Percentiles rank a stretch among this genome's conserved stretches.
Conservation (phyloP, 2,113 vertebrate species). For the Proterorhinus semilunaris region DNA sequence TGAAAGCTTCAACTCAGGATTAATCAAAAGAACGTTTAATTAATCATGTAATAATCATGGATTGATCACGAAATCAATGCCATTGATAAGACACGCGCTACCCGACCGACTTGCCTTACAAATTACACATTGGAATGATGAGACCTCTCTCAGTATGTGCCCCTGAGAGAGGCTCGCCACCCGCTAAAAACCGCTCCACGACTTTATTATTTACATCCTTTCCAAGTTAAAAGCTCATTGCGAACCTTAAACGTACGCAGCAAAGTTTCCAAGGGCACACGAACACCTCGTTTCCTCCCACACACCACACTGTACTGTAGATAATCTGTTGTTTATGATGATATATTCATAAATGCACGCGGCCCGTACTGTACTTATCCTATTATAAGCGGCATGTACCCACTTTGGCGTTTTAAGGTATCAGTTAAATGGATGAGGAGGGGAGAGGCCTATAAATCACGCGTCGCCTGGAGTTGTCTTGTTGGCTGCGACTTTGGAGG, state of each 20-base stretch:
- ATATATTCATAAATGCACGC: conserved; percentile 11
- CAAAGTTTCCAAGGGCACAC: not conserved
- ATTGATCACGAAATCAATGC: no score
- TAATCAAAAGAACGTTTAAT: no score
- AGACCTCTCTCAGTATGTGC: no score
- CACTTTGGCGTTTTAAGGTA: conserved; percentile 6
- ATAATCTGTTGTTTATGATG: conserved; percentile 16
- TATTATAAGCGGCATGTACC: not conserved
- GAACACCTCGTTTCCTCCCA: not conserved
- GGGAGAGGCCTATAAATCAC: conserved; percentile 23
- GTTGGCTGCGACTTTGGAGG: not conserved
- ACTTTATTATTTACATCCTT: no score
- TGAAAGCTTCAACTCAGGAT: no score
- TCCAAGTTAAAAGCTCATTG: not conserved
- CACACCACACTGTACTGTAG: not conserved
- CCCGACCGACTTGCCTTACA: no score
- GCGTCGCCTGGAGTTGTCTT: conserved; percentile 12
- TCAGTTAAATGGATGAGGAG: conserved; percentile 16
- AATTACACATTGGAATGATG: no score
- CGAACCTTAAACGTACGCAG: no score
- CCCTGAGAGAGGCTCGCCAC: no score
- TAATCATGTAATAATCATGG: no score
- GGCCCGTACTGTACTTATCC: not conserved
- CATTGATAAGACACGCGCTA: no score
- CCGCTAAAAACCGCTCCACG: no score